phyloP scores from a whole-genome alignment of 2,888 invertebrate species.

The Ornithoptera priamus region DNA sequence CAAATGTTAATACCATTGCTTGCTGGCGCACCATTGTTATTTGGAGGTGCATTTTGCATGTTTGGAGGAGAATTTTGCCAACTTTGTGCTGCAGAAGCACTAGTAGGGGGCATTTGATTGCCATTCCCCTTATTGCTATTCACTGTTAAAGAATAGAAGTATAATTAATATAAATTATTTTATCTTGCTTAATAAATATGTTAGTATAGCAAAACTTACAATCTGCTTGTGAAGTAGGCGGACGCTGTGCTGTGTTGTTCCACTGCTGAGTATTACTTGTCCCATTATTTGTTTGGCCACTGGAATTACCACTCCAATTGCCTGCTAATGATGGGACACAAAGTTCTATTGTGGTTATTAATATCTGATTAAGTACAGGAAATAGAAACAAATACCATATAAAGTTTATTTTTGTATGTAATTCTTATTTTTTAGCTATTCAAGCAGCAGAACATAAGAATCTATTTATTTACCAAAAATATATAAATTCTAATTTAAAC shows the following conservation, averaged over 20 bases:
- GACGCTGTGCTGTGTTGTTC: conserved; percentile 73
- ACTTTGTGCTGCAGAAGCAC: conserved; percentile 63
- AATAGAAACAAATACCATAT: conserved; percentile 2
- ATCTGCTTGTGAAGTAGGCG: conserved; percentile 76
- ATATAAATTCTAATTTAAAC: too few relatives aligned
- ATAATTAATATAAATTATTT: neutral
- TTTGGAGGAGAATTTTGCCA: conserved; percentile 71
- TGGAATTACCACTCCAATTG: conserved; percentile 74
- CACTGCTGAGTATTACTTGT: conserved; percentile 76
- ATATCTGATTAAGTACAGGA: conserved; percentile 7
- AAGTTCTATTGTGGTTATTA: conserved; percentile 24
- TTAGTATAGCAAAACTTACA: conserved; percentile 55
- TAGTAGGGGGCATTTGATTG: conserved; percentile 70
- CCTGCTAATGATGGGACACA: conserved; percentile 54
- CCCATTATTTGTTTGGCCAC: conserved; percentile 69
- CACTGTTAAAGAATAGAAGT: conserved; percentile 48
- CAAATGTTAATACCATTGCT: conserved; percentile 57
- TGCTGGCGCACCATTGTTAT: conserved; percentile 72
- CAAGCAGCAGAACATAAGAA: too few relatives aligned
- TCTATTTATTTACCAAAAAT: too few relatives aligned
- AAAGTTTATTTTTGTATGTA: too few relatives aligned
- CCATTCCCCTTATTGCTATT: conserved; percentile 75
- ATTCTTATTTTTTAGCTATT: too few relatives aligned
- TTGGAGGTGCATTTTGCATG: conserved; percentile 73
- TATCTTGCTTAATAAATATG: neutral